Base-by-base conservation (phyloP, 2,113 vertebrate genomes). In the Seriola rivoliana region DNA sequence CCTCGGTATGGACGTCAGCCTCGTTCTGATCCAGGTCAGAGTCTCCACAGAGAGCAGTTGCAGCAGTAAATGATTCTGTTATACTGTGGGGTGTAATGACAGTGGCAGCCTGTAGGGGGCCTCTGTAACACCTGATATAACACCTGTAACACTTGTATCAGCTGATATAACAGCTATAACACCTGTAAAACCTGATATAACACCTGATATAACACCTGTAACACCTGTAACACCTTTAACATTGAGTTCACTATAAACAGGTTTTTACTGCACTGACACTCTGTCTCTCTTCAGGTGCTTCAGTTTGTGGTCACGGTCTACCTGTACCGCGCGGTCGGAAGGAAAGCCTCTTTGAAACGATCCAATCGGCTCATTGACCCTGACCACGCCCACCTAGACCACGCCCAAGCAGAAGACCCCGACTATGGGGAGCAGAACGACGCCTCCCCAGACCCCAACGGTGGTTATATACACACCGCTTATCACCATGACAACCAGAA, bases 1-100 rank as follows among this genome's bases (percentile, higher is more conserved):
- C 21, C 0, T 91, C 0, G 67, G 63, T 21, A 94, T 95, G 92
- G 90, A 75, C 3, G 0, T 83, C 8, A 32, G 82, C 11, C 88
- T 95, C 40, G 23, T 95, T 0, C 0, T 93, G 1, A 60, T 93
- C 34, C 90, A 95, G 93, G 93, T 94, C 25, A 60, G 1, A 5
- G 21, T 58, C 23, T 23, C 5, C 0, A 12, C n/a, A 36, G 34
- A 36, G 34, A 36, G 34, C 4, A 36, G 34, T 4, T 36, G 34
- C 34, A 4, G 34, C 34, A 36, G 34, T 36, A 1, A 36, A 25
- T 29, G 29, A 29, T 29, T 29, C 34, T 36, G 34, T 36, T 21
- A 29, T 29, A 29, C 29, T 29, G 29, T 10, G 8, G 7, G 29
- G 8, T 60, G 23, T 70, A 23, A 25, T 69, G 38, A 23, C 4